Conservation (phyloP, 2,888 invertebrate species). For the Eupithecia subumbrata region DNA sequence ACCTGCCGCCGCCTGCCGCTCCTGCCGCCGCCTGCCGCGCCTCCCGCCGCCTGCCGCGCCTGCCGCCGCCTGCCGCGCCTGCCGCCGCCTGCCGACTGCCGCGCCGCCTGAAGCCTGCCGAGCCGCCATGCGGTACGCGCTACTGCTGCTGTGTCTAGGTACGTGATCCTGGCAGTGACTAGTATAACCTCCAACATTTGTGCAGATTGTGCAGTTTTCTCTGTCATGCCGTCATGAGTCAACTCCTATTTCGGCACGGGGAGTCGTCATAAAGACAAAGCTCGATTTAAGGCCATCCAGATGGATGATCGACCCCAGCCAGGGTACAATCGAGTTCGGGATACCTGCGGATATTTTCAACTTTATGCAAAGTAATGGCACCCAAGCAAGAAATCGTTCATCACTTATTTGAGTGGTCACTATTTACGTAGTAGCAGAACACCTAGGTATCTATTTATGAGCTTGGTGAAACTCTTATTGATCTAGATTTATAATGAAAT, state of each 20-base stretch:
- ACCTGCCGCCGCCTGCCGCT: background rate
- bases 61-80: slow-evolving; percentile 1
- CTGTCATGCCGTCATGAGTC: background rate
- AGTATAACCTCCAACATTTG: background rate
- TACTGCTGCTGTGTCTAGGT: background rate
- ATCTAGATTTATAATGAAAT: background rate
- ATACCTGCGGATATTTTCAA: background rate
- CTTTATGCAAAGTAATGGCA: background rate
- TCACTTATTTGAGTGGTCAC: too few relatives aligned
- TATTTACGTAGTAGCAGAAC: background rate
- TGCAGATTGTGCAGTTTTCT: background rate
- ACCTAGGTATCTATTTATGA: background rate
- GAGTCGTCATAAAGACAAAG: too few relatives aligned
- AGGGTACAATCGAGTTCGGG: too few relatives aligned
- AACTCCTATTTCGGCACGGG: background rate
- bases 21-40: background rate
- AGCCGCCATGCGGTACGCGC: background rate
- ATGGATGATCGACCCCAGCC: too few relatives aligned
- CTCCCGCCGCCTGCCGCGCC: background rate
- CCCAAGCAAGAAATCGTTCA: background rate
- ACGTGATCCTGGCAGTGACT: background rate
- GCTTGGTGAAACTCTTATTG: background rate
- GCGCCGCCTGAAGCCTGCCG: background rate
- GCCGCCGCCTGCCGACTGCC: background rate
- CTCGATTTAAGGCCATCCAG: background rate